Base-by-base conservation (phyloP, 2,888 invertebrate species). In the Caenorhabditis sinica region DNA sequence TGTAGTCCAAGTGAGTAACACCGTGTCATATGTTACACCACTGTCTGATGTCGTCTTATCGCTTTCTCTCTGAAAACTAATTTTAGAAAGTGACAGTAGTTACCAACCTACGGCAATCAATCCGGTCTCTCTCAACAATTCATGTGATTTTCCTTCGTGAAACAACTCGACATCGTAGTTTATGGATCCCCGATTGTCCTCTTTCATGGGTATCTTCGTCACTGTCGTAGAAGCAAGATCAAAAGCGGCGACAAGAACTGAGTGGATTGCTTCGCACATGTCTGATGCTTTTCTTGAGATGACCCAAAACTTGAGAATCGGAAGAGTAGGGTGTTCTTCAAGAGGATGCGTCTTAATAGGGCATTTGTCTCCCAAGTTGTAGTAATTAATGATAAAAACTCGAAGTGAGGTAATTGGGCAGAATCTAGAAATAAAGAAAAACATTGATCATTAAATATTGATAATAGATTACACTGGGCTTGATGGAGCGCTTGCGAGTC, bases 131-230 rank as follows among this genome's bases (percentile, higher is more conserved):
- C 33, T 56, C n/a, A 82, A 51, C n/a, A 49, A 40, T 2, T 33
- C n/a, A 40, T 84, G 84, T 0, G 75, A 69, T 65, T n/a, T 40
- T 40, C 87, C 65, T 20, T 77, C 71, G 93, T 99, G 98, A 89
- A 97, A 95, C 84, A 99, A 96, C 93, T 98, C 98, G 0, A 99
- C 99, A 93, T 99, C 98, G 92, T 99, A 99, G 94, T 98, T 98
- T 0, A 98, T 97, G 77, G 98, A 98, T 0, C 93, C 96, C 96
- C 0, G 97, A 75, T 63, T 90, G 81, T 36, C 90, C 71, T 85
- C 94, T 93, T 99, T 99, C 99, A 99, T 99, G 1, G 99, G 99
- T 91, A 98, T 98, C 91, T 98, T 97, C 8, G 97, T 97, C 0
- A 99, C 98, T 0, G 98, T 98, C 0, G 98, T 99, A 81, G 96